Conservation (phyloP, 2,113 vertebrate species). For the Hippocampus mohnikei region DNA sequence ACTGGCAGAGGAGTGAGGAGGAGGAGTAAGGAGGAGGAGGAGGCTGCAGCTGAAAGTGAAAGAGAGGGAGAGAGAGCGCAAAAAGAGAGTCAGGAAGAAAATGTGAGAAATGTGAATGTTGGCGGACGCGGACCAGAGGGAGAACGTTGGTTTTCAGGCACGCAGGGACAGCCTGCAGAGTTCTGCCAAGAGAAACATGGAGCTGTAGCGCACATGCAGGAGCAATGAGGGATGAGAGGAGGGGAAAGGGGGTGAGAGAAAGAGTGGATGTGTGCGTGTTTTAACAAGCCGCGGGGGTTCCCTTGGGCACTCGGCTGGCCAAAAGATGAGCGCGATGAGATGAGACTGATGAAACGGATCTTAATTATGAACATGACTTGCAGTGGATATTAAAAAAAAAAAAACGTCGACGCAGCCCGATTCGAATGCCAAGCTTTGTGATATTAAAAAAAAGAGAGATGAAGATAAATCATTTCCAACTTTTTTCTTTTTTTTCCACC, state of each 20-base stretch:
- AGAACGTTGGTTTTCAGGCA: constrained; percentile 72
- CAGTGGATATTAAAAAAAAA: neutral
- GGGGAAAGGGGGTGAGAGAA: constrained; percentile 31
- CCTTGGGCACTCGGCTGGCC: constrained; percentile 46
- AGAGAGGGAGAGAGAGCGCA: constrained; percentile 28
- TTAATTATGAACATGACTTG: constrained; percentile 15
- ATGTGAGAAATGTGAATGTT: constrained; percentile 77
- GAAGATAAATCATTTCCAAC: too few species aligned
- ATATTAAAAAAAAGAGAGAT: too few species aligned
- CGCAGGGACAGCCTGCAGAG: constrained; percentile 74
- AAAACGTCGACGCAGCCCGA: neutral
- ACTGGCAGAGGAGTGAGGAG: constrained; percentile 50
- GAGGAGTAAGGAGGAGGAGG: constrained; percentile 51
- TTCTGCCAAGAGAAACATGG: constrained; percentile 78
- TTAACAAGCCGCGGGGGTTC: constrained; percentile 51
- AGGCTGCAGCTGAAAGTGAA: constrained; percentile 60
- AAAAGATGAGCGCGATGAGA: constrained; percentile 46
- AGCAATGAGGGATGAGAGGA: constrained; percentile 56
- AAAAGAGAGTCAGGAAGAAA: constrained; percentile 61
- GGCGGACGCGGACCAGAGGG: constrained; percentile 65
- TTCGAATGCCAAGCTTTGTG: neutral
- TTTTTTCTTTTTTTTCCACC: too few species aligned
- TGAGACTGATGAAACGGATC: neutral
- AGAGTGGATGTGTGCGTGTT: constrained; percentile 26
- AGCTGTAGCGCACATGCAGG: constrained; percentile 62